Conservation (phyloP, 2,888 invertebrate species). For the Ormia ochracea region DNA sequence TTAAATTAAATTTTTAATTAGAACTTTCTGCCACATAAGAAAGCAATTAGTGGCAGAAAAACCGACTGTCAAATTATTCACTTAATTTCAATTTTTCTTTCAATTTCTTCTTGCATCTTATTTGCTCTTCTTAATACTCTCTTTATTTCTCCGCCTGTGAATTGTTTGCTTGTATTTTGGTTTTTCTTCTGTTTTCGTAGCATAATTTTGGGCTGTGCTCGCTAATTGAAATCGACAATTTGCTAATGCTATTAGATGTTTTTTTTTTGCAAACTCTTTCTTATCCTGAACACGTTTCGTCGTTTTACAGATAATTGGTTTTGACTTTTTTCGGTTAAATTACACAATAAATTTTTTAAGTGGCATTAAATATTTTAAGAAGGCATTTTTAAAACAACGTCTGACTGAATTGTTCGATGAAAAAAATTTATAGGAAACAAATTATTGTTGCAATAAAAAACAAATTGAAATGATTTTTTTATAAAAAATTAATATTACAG, state of each 20-base stretch:
- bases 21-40: constrained; percentile 46
- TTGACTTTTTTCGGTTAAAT: constrained; percentile 20
- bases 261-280: constrained; percentile 6
- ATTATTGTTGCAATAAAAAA: background rate
- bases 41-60: constrained; percentile 50
- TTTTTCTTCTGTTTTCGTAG: background rate
- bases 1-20: constrained; percentile 36
- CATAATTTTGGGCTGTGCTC: constrained; percentile 20
- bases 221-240: constrained; percentile 54
- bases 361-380: constrained; percentile 34
- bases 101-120: background rate
- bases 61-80: constrained; percentile 54
- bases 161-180: too few relatives aligned
- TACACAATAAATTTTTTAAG: constrained; percentile 37
- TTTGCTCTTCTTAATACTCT: background rate
- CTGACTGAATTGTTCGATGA: constrained; percentile 6
- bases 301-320: constrained; percentile 6
- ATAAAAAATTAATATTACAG: too few relatives aligned
- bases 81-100: constrained; percentile 20
- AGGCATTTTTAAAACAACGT: background rate
- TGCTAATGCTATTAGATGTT: constrained; percentile 36
- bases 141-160: background rate
- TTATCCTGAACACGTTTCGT: background rate
- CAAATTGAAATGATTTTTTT: background rate
- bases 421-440: background rate